phyloP scores from a whole-genome alignment of 2,888 invertebrate species.

The Drosophila merina region DNA sequence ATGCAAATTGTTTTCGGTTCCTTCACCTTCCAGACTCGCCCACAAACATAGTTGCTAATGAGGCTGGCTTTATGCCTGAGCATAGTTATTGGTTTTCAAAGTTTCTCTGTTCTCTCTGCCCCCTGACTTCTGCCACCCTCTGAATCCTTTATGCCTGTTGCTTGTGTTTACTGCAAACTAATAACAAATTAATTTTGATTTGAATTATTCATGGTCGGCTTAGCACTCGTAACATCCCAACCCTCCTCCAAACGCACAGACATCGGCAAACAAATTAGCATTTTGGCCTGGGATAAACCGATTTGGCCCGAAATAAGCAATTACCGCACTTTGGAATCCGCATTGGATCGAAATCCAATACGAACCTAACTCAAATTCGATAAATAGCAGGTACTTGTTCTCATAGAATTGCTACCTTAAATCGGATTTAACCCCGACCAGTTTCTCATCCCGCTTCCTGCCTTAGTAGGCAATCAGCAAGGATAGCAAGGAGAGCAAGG shows the following conservation, averaged over 20 bases:
- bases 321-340: conserved; percentile 25
- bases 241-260: conserved; percentile 6
- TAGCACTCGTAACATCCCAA: conserved; percentile 22
- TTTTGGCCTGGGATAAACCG: conserved; percentile 47
- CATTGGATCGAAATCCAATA: conserved; percentile 17
- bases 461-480: conserved; percentile 57
- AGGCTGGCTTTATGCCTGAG: conserved; percentile 61
- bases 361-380: conserved; percentile 2
- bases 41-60: conserved; percentile 56
- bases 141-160: conserved; percentile 35
- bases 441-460: too few relatives aligned
- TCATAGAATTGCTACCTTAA: conserved; percentile 27
- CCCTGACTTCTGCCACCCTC: not conserved
- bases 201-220: conserved; percentile 68
- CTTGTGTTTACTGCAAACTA: conserved; percentile 58
- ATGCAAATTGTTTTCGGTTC: conserved; percentile 57
- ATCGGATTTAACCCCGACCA: conserved; percentile 3
- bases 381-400: conserved; percentile 3
- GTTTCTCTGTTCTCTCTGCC: conserved; percentile 3
- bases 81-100: conserved; percentile 49
- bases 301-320: conserved; percentile 53
- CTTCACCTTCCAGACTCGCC: not conserved
- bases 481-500: conserved; percentile 40
- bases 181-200: conserved; percentile 75
- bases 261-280: conserved; percentile 55